Evolutionary conservation across 2,797 vertebrate genomes (phyloP).

Genomic region (Galagoides demidoff): DNA sequence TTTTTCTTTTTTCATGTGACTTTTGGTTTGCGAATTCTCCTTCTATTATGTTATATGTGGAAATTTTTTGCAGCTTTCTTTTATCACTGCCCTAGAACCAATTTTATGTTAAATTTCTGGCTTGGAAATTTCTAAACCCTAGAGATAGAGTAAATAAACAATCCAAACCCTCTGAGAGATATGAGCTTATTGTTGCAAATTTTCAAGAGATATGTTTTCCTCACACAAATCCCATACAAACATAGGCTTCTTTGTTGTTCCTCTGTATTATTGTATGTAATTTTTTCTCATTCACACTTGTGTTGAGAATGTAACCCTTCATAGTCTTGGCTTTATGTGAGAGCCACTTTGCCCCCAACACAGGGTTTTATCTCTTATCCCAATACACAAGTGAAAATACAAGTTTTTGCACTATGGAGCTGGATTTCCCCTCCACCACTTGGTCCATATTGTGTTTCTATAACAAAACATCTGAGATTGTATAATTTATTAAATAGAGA

Average conservation of each 20-base stretch:
- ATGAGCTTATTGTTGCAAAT: neutral
- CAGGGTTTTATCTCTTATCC: neutral
- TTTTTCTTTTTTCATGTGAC: neutral
- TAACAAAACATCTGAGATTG: neutral
- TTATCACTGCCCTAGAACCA: neutral
- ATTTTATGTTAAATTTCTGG: constrained; percentile 19
- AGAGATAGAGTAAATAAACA: neutral
- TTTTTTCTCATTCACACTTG: neutral
- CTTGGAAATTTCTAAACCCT: neutral
- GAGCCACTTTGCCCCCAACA: neutral
- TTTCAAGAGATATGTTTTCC: neutral
- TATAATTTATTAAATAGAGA: neutral
- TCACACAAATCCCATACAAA: neutral
- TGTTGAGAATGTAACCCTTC: neutral
- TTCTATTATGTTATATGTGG: neutral
- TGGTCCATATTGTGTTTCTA: neutral
- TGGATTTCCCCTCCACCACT: neutral
- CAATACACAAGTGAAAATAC: neutral
- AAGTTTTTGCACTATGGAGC: neutral
- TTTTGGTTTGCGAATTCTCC: neutral
- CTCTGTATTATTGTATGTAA: neutral
- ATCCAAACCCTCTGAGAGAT: neutral
- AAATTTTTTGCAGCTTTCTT: neutral
- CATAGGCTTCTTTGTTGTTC: neutral
- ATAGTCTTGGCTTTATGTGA: neutral